Evolutionary conservation across 2,113 vertebrate species (phyloP).

Genomic region (Oncorhynchus mykiss): DNA sequence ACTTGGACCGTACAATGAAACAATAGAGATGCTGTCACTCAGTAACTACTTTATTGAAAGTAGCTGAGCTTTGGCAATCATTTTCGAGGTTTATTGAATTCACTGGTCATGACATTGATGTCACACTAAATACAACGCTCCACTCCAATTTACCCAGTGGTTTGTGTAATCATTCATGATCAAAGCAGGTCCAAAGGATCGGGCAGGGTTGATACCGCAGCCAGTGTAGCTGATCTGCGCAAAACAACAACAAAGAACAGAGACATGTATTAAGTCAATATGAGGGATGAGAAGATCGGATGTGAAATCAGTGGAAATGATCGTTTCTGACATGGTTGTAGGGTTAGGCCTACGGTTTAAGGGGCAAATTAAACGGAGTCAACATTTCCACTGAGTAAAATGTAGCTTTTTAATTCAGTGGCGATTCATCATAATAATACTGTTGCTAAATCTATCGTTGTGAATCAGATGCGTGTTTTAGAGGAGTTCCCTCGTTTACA

Average conservation of each 20-base stretch:
- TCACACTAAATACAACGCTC: conserved; percentile 1
- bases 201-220: conserved; percentile 96
- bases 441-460: too few relatives aligned
- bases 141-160: conserved; percentile 86
- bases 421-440: too few relatives aligned
- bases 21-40: conserved; percentile 49
- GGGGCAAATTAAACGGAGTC: too few relatives aligned
- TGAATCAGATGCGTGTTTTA: neutral
- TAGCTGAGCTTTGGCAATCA: neutral
- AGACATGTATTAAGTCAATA: neutral
- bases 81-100: conserved; percentile 27
- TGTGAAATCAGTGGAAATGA: neutral
- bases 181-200: conserved; percentile 90
- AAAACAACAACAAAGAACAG: conserved; percentile 26
- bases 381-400: too few relatives aligned
- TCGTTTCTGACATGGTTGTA: too few relatives aligned
- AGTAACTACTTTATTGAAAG: conserved; percentile 60
- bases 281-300: neutral
- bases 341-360: too few relatives aligned
- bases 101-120: conserved; percentile 30
- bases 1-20: conserved; percentile 9
- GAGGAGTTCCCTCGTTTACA: neutral
- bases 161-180: conserved; percentile 81
- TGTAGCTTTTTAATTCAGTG: too few relatives aligned
- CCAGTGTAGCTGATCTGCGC: conserved; percentile 94